These are phyloP conservation scores for Zaprionus ghesquierei DNA, from an alignment of 1,140 invertebrate species.

Conservation along the genomic window DNA sequence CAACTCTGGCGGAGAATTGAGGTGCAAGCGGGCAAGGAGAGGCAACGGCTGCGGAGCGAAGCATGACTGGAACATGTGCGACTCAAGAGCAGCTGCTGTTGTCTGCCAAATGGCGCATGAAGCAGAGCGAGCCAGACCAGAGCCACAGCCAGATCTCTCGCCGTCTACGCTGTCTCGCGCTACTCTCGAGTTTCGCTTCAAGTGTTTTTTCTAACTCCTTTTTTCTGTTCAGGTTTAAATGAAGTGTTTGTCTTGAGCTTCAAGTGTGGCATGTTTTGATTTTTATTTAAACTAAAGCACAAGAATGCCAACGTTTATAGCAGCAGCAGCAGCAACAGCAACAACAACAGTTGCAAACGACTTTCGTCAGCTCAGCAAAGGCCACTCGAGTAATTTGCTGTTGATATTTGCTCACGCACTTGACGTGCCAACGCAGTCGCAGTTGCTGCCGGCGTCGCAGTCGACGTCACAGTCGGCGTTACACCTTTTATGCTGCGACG, in stretches of 20 bases:
- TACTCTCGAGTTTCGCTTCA: conserved; percentile 52
- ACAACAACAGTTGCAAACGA: conserved; percentile 1
- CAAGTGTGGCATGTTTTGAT: conserved; percentile 76
- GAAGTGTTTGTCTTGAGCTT: conserved; percentile 76
- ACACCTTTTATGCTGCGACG: conserved; percentile 42
- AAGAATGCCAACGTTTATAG: conserved; percentile 19
- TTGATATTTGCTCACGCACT: conserved; percentile 73
- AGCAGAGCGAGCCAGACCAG: conserved; percentile 34
- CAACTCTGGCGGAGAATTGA: no score
- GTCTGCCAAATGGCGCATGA: conserved; percentile 77
- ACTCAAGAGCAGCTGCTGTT: conserved; percentile 72
- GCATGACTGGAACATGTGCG: conserved; percentile 63
- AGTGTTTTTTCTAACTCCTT: conserved; percentile 74
- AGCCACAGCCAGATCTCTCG: conserved; percentile 2
- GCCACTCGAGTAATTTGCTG: conserved; percentile 60
- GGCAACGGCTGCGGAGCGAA: no score
- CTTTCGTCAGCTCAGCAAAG: conserved; percentile 40
- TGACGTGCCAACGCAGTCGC: conserved; percentile 17
- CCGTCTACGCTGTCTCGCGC: conserved; percentile 41
- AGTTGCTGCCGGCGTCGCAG: neutral
- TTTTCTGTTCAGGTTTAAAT: conserved; percentile 64
- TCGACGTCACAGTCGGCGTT: conserved; percentile 10
- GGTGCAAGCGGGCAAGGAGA: no score
- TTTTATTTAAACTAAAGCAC: conserved; percentile 69
- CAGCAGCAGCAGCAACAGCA: conserved; percentile 7